phyloP scores from a whole-genome alignment of 2,113 vertebrate genomes.

The Coptodon rendalli region DNA sequence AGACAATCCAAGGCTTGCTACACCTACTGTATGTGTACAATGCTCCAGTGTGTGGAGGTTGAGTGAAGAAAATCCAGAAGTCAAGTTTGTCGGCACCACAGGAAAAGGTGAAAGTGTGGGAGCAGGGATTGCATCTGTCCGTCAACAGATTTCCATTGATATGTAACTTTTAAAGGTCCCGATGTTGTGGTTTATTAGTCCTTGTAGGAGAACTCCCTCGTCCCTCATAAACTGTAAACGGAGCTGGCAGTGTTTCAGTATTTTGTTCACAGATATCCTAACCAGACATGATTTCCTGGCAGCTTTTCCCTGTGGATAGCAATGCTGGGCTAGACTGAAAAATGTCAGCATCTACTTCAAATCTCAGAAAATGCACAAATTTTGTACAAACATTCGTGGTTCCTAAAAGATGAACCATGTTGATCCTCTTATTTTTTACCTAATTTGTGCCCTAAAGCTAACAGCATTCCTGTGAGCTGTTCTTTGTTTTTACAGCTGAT shows the following conservation, averaged over 20 bases:
- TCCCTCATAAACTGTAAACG: not conserved
- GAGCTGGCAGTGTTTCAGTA: not conserved
- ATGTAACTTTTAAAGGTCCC: not conserved
- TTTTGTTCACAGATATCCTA: not conserved
- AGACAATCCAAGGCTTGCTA: not conserved
- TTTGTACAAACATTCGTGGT: not conserved
- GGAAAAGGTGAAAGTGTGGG: not conserved
- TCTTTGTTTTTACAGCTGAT: not conserved
- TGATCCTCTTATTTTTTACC: not conserved
- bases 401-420: not conserved
- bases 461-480: not conserved
- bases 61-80: not conserved
- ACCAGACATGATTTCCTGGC: not conserved
- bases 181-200: not conserved
- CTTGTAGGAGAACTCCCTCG: not conserved
- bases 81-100: not conserved
- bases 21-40: slow-evolving; percentile 37
- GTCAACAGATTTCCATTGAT: not conserved
- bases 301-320: not conserved
- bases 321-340: not conserved
- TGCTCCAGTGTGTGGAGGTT: slow-evolving; percentile 16
- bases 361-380: not conserved
- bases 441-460: not conserved
- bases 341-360: not conserved
- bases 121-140: not conserved